Conservation (phyloP, 2,113 vertebrate species). For the Salvelinus fontinalis region DNA sequence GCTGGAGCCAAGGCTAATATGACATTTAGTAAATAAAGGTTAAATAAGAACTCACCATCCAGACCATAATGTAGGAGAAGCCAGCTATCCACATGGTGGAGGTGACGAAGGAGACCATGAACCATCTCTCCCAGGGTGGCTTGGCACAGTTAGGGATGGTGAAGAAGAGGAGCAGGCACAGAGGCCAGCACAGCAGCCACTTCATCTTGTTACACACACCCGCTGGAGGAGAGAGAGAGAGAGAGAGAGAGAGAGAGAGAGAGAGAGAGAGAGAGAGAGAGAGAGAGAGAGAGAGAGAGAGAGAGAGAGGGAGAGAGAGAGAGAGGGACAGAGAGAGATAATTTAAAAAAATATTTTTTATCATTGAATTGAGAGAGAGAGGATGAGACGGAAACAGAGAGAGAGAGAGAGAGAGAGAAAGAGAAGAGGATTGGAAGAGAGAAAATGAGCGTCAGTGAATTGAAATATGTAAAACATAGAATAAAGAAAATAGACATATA, state of each 20-base stretch:
- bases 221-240: conserved; percentile 57
- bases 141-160: conserved; percentile 92
- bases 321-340: neutral
- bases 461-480: neutral
- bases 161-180: conserved; percentile 87
- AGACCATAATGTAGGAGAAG: conserved; percentile 95
- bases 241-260: no score
- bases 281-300: no score
- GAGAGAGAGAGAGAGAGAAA: neutral
- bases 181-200: conserved; percentile 88
- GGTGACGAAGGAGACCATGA: conserved; percentile 88
- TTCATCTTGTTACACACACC: conserved; percentile 82
- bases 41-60: conserved; percentile 83
- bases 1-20: no score
- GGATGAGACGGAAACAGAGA: neutral
- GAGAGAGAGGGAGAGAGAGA: no score
- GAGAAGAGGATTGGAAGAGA: neutral
- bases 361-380: no score
- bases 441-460: neutral
- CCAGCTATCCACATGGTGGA: conserved; percentile 93
- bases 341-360: no score
- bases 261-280: no score
- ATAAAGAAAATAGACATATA: neutral
- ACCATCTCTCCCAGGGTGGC: conserved; percentile 89
- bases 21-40: no score